Percentiles rank a stretch among this genome's conserved stretches.
These are phyloP conservation scores for Anorthoa munda DNA, from an alignment of 2,888 invertebrate genomes.

Conservation along the genomic window DNA sequence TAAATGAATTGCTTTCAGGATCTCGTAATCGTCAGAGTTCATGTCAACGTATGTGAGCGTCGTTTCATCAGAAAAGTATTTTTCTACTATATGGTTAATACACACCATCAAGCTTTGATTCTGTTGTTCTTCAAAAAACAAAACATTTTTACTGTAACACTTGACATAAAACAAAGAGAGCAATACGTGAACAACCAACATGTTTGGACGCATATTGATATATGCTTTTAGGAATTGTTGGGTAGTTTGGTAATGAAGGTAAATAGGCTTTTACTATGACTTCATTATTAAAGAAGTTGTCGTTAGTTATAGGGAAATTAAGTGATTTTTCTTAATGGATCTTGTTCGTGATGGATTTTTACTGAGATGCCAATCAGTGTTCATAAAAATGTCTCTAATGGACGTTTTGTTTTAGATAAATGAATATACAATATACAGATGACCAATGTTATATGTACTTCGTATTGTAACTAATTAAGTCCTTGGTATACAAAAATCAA, in stretches of 20 bases:
- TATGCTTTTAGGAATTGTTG: not conserved
- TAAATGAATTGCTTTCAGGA: constrained; percentile 61
- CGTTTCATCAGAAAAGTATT: not conserved
- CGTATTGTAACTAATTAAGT: no score
- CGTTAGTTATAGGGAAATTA: not conserved
- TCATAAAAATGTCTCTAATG: not conserved
- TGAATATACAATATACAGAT: not conserved
- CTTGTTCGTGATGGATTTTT: not conserved
- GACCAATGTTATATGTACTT: no score
- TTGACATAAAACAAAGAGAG: constrained; percentile 5
- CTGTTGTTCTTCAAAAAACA: constrained; percentile 1
- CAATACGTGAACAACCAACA: constrained; percentile 50
- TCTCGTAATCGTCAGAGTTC: constrained; percentile 29
- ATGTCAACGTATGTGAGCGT: constrained; percentile 15
- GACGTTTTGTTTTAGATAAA: not conserved
- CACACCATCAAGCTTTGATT: not conserved
- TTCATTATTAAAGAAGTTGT: not conserved
- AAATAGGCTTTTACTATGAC: not conserved
- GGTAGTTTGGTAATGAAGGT: not conserved
- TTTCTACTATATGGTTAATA: not conserved
- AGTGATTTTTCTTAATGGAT: constrained; percentile 7
- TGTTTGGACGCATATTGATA: constrained; percentile 21
- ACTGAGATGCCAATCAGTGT: not conserved
- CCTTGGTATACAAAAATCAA: no score
- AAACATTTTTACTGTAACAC: constrained; percentile 1